Base-by-base conservation (phyloP, 2,797 vertebrate species). In the Loris lydekkerianus region DNA sequence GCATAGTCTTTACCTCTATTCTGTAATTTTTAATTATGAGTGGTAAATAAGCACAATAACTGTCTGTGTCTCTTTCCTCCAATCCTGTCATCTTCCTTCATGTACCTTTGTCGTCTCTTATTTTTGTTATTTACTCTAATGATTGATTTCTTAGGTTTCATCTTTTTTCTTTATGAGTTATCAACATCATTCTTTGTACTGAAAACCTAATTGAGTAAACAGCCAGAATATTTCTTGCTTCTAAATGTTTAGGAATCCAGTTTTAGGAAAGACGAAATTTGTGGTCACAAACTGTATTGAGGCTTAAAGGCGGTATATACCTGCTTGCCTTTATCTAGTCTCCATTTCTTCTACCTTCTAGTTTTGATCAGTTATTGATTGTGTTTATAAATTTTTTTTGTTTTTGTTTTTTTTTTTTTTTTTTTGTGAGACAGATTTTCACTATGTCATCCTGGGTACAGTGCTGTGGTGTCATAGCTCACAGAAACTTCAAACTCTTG, bases 151-250 rank as follows among this genome's bases (percentile, higher is more conserved):
- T 84, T 60, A 80, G 65, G 80, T 58, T 89, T 91, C 34, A 53
- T 46, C 6, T 86, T 86, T 83, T 43, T 95, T 91, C 73, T 77
- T 93, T 75, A 63, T 84, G 80, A 65, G 18, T 2, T 43, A 67
- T 75, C 87, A 7, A 7, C 49, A 10, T 92, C 63, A 83, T 88
- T 94, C 56, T 86, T 94, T 91, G 70, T 2, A 80, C 25, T 49
- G 34, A 93, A 76, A 58, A 81, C 63, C 15, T 92, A n/a, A 49
- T 73, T 58, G 76, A 93, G 75, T 84, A 93, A 91, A 91, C 67
- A 93, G 29, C 58, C 25, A 83, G 78, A 78, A 4, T 95, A 27
- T 97, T 87, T 91, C n/a, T 91, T 93, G 23, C 21, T 85, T 63
- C n/a, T 49, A 29, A 43, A 3, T 86, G 7, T 73, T 27, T 78